phyloP scores from a whole-genome alignment of 2,888 invertebrate genomes.

The Drosophila anomalipes region DNA sequence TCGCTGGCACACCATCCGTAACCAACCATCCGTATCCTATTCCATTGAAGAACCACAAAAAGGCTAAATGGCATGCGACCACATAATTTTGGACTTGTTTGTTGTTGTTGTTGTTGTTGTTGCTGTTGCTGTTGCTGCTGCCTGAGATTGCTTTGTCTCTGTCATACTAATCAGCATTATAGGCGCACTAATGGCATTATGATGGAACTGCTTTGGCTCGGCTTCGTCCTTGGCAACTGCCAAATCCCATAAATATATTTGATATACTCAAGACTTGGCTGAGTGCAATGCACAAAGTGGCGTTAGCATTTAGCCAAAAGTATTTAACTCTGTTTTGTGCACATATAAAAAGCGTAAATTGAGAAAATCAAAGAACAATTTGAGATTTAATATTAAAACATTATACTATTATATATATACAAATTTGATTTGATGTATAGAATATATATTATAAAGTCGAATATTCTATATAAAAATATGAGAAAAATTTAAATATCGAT shows the following conservation, averaged over 20 bases:
- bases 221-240: not conserved
- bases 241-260: constrained; percentile 16
- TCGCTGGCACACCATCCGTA: constrained; percentile 28
- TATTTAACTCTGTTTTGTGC: not conserved
- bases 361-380: too few relatives aligned
- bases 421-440: not conserved
- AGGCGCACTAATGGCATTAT: constrained; percentile 57
- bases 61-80: constrained; percentile 58
- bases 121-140: constrained; percentile 45
- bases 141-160: constrained; percentile 45
- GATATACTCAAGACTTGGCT: not conserved
- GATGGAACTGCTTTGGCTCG: constrained; percentile 28
- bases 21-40: not conserved
- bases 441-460: not conserved
- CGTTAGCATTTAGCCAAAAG: not conserved
- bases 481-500: not conserved
- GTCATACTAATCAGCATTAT: constrained; percentile 59
- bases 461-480: not conserved
- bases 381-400: too few relatives aligned
- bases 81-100: constrained; percentile 56
- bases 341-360: not conserved
- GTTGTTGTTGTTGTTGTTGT: constrained; percentile 49
- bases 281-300: constrained; percentile 1
- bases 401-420: too few relatives aligned
- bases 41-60: constrained; percentile 20